Conservation (phyloP, 2,888 invertebrate genomes). For the Plagodis dolabraria region DNA sequence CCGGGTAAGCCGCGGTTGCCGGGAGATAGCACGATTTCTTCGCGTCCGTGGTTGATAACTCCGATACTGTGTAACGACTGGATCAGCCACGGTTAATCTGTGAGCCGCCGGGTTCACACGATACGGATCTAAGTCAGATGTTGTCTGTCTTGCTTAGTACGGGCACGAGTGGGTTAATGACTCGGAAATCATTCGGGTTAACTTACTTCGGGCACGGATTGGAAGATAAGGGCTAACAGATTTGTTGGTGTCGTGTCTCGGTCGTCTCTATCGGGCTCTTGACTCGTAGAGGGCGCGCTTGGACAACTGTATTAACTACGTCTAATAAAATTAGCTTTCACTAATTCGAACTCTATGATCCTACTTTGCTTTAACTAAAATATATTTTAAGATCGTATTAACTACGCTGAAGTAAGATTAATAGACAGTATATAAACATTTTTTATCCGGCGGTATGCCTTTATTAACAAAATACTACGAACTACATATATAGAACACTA, state of each 20-base stretch:
- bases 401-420: too few relatives aligned
- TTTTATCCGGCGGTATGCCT: too few relatives aligned
- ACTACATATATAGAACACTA: too few relatives aligned
- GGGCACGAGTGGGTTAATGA: slow-evolving; percentile 79
- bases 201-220: slow-evolving; percentile 76
- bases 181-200: slow-evolving; percentile 83
- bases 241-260: slow-evolving; percentile 75
- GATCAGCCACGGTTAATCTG: slow-evolving; percentile 74
- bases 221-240: slow-evolving; percentile 80
- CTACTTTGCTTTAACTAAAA: too few relatives aligned
- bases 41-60: slow-evolving; percentile 79
- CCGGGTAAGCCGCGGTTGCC: slow-evolving; percentile 76
- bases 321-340: slow-evolving; percentile 13
- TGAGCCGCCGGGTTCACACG: slow-evolving; percentile 74
- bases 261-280: slow-evolving; percentile 47
- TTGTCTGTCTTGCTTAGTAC: slow-evolving; percentile 83
- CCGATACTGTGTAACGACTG: slow-evolving; percentile 71
- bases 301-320: slow-evolving; percentile 33
- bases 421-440: too few relatives aligned
- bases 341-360: too few relatives aligned
- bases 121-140: slow-evolving; percentile 82
- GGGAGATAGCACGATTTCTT: slow-evolving; percentile 82
- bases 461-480: too few relatives aligned
- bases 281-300: slow-evolving; percentile 29
- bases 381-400: too few relatives aligned